Conservation (phyloP, 2,888 invertebrate species). For the Troides oblongomaculatus region DNA sequence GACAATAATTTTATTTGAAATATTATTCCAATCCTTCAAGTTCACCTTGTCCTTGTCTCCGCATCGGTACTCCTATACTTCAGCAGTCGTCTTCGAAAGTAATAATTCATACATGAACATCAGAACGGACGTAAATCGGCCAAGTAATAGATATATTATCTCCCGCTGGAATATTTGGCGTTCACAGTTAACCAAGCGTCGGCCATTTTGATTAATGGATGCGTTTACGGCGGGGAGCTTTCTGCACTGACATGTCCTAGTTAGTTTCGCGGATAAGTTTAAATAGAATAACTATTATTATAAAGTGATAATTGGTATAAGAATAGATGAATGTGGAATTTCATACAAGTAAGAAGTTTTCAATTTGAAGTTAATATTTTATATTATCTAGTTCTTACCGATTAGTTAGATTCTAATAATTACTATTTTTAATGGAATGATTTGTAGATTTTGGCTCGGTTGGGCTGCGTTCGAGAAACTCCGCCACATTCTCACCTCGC, state of each 20-base stretch:
- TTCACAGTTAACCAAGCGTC: conserved; percentile 30
- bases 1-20: too few species aligned
- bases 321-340: background rate
- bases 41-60: conserved; percentile 15
- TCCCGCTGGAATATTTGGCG: conserved; percentile 33
- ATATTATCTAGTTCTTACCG: too few species aligned
- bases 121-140: conserved; percentile 25
- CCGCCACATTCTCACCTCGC: too few species aligned
- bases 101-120: conserved; percentile 28
- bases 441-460: too few species aligned
- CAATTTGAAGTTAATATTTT: too few species aligned
- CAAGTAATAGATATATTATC: conserved; percentile 34
- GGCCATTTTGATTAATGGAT: conserved; percentile 27
- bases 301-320: conserved; percentile 1
- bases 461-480: too few species aligned
- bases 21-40: too few species aligned
- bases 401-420: too few species aligned
- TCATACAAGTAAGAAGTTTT: background rate
- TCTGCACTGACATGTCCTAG: conserved; percentile 29
- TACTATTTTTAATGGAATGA: too few species aligned
- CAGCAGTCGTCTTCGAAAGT: conserved; percentile 1
- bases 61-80: conserved; percentile 5
- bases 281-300: conserved; percentile 12
- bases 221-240: conserved; percentile 12
- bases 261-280: conserved; percentile 18